Evolutionary conservation across 2,888 invertebrate genomes (phyloP), one percentile per base, ranked within the genome.

Genomic region (Geophilus truncorum): DNA sequence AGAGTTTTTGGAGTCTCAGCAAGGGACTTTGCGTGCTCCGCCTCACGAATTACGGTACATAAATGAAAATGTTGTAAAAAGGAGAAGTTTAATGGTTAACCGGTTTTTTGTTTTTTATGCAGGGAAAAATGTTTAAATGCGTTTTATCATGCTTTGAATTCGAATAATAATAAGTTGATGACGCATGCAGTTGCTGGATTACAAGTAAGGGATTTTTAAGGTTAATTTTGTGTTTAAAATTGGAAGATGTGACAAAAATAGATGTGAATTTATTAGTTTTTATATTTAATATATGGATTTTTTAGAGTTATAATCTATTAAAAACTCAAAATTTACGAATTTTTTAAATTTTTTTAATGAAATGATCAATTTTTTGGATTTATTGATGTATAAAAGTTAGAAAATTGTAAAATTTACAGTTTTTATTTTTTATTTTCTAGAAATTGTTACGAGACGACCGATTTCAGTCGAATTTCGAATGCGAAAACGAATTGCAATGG

Each of bases 401-500:
- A n/a, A n/a, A n/a, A n/a, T n/a, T n/a, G n/a, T n/a, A n/a, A n/a
- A n/a, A n/a, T n/a, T n/a, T n/a, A n/a, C n/a, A n/a, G n/a, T 57
- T 45, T 23, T 25, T 45, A 18, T 30, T 57, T 28, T n/a, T 18
- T 78, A 1, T n/a, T 36, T 36, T 78, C 0, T 87, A 96, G 96
- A 93, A 93, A 90, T 91, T 97, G 84, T 91, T 97, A 30, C 91
- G 94, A 83, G 97, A 97, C 88, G 95, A 96, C 86, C 90, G 96
- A 81, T 96, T 97, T 86, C 95, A 96, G 86, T 92, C 95, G 21
- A 94, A 86, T 80, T 84, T 94, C 28, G 82, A 81, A 34, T 91
- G 93, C 83, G 96, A 96, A 86, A 94, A 94, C 0, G 96, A 96
- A 88, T 94, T 95, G 86, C 89, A 94, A 76, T 96, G 96, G 96